Conservation (phyloP, 2,888 invertebrate species). For the Stomorhina lunata region DNA sequence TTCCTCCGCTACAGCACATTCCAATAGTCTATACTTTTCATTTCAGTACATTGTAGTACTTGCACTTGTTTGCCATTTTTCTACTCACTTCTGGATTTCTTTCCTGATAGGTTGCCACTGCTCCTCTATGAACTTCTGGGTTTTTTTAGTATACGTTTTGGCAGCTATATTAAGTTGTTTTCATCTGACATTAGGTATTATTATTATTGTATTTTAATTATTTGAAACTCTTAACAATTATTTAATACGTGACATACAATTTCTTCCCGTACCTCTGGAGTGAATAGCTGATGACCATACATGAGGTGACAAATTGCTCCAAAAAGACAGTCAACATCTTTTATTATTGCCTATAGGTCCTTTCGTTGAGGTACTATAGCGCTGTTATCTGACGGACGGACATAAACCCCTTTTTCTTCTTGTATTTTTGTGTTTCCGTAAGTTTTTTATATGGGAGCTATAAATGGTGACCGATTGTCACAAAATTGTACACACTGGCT, state of each 20-base stretch:
- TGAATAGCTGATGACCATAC: not conserved
- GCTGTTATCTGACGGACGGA: too few relatives aligned
- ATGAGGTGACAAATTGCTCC: not conserved
- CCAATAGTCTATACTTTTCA: not conserved
- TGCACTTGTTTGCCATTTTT: not conserved
- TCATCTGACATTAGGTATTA: not conserved
- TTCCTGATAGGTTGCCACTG: not conserved
- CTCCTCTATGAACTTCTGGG: not conserved
- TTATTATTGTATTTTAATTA: not conserved
- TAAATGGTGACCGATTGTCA: too few relatives aligned
- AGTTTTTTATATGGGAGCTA: too few relatives aligned
- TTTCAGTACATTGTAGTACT: not conserved
- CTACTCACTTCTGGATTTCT: not conserved
- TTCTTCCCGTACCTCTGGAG: not conserved
- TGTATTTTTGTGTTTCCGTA: too few relatives aligned
- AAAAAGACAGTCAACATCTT: not conserved
- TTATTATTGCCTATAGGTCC: too few relatives aligned
- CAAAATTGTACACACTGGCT: too few relatives aligned
- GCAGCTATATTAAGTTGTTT: not conserved
- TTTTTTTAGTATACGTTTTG: not conserved
- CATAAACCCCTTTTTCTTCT: too few relatives aligned
- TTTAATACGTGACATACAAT: not conserved
- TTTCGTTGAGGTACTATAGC: too few relatives aligned
- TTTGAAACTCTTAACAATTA: not conserved
- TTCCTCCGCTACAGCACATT: not conserved